These are phyloP conservation scores for Trochalopteron elliotii DNA, from an alignment of 2,113 vertebrate species.

Conservation along the genomic window DNA sequence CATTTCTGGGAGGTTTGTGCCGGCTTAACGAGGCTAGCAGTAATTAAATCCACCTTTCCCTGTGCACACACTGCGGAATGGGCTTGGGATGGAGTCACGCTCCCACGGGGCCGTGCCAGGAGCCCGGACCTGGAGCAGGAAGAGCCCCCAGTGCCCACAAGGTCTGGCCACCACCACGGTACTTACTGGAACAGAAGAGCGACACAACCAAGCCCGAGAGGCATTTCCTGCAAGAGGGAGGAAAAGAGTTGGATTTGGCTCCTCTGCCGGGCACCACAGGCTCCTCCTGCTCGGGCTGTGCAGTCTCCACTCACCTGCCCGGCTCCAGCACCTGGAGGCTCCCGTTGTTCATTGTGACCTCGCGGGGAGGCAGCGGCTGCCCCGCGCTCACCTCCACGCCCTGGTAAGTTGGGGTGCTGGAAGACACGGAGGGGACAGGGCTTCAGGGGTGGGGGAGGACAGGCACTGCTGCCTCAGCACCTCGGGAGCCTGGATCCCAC, in stretches of 20 bases:
- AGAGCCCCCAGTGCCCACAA: fast-evolving
- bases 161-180: fast-evolving
- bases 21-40: not conserved
- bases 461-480: not conserved
- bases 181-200: constrained; percentile 72
- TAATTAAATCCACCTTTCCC: not conserved
- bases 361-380: constrained; percentile 13
- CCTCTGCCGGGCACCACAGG: fast-evolving
- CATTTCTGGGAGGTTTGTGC: not conserved
- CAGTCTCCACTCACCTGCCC: constrained; percentile 45
- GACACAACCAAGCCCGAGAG: constrained; percentile 58
- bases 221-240: constrained; percentile 60
- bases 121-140: fast-evolving
- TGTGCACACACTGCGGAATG: fast-evolving
- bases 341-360: not conserved
- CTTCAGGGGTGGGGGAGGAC: not conserved
- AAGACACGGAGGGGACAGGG: not conserved
- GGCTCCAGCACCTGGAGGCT: constrained; percentile 35
- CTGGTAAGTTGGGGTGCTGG: constrained; percentile 55
- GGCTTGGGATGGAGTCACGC: not conserved
- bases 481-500: fast-evolving
- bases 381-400: not conserved
- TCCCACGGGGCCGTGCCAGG: fast-evolving
- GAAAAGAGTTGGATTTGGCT: not conserved
- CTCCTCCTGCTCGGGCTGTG: fast-evolving